Percentiles rank a stretch among this genome's conserved stretches.
phyloP scores from a whole-genome alignment of 2,113 vertebrate species.

The Hippopotamus amphibius region DNA sequence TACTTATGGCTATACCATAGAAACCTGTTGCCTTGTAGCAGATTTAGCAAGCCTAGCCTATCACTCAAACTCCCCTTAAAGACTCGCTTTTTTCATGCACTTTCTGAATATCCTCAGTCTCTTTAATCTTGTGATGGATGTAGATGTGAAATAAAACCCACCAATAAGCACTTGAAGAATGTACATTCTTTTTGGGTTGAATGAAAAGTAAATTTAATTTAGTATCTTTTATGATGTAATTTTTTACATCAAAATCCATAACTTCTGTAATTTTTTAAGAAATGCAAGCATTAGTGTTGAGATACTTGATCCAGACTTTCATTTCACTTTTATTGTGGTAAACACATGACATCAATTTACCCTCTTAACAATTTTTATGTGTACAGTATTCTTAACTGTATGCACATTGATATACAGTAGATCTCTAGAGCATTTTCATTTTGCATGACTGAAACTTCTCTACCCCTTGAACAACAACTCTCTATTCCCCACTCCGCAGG shows the following conservation, averaged over 20 bases:
- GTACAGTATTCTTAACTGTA: too few species aligned
- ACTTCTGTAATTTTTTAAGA: background rate
- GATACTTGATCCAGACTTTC: background rate
- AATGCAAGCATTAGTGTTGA: background rate
- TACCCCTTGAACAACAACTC: background rate
- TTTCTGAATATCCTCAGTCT: background rate
- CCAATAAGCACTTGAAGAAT: background rate
- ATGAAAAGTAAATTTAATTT: background rate
- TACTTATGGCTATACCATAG: background rate
- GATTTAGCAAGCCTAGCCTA: background rate
- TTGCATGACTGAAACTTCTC: background rate
- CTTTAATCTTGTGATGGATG: background rate
- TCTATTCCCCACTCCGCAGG: background rate
- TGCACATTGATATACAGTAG: too few species aligned
- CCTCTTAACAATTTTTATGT: background rate
- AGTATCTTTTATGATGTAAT: background rate
- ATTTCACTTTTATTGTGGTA: background rate
- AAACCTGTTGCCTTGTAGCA: background rate
- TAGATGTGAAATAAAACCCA: background rate
- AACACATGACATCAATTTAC: background rate
- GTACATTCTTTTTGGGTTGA: background rate
- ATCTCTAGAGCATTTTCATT: background rate
- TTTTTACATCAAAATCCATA: background rate
- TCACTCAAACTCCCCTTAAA: background rate
- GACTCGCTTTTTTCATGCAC: background rate